Evolutionary conservation across 1,140 invertebrate species (phyloP), one percentile per base, ranked within the genome.

Genomic region (Rhynchophorus ferrugineus): DNA sequence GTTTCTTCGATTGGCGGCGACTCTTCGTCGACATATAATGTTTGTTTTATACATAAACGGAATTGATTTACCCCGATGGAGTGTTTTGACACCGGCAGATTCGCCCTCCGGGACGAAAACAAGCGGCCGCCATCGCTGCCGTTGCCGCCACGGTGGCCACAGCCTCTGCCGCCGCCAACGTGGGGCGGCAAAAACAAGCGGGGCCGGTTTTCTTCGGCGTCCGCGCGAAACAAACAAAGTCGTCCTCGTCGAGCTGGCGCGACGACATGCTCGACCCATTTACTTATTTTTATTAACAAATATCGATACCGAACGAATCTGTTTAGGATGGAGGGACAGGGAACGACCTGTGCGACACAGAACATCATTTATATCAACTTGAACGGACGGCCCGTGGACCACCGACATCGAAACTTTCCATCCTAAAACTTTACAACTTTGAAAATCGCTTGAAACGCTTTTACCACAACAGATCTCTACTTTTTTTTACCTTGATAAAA

Each of bases 181-280:
- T 33, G 29, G 5, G 29, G 11, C 6, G 29, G 29, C 6, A 43
- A 45, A 45, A 45, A 45, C 44, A 45, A 45, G 11, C 44, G 44
- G 44, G 44, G 44, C 44, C 44, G 37, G 34, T 47, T 36, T 47
- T 47, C 44, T 47, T 45, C 44, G 34, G 44, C 33, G 34, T 36
- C 44, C 44, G 34, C n/a, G 20, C 35, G 34, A 47, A 47, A 47
- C 44, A 47, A 47, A 47, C 34, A 47, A 47, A 37, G 34, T 36
- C 44, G 44, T 47, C 44, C 37, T 47, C 44, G 21, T 36, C 18
- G 37, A 18, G 44, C 44, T 20, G 44, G 44, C 37, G 18, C n/a
- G 44, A 47, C 44, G 44, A 33, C 33, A 47, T 35, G 34, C 35
- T 35, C 33, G 44, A 47, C 44, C 44, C 37, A 47, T 47, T 47